These are phyloP conservation scores for Istiophorus platypterus DNA, from an alignment of 2,113 vertebrate species.

Conservation along the genomic window DNA sequence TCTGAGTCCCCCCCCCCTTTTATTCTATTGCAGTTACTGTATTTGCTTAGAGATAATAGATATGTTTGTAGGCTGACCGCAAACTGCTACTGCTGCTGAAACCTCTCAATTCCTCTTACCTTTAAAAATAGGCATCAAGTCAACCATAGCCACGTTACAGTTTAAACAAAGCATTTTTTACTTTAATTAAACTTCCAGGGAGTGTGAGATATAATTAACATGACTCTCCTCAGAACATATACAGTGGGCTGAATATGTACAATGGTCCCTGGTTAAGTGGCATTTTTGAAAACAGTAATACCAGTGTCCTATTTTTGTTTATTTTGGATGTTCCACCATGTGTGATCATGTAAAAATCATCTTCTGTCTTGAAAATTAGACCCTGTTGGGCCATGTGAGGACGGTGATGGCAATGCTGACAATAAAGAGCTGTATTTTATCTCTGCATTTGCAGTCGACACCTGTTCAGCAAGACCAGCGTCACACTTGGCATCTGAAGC, in stretches of 20 bases:
- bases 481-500: constrained; percentile 17
- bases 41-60: constrained; percentile 32
- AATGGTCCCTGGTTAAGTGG: constrained; percentile 43
- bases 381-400: constrained; percentile 10
- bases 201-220: constrained; percentile 42
- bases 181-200: constrained; percentile 56
- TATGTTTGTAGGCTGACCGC: background rate
- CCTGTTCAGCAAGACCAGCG: constrained; percentile 20
- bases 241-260: too few relatives aligned
- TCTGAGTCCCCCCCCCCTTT: constrained; percentile 47
- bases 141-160: background rate
- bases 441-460: constrained; percentile 22
- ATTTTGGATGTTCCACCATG: background rate
- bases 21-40: constrained; percentile 42
- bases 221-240: constrained; percentile 35
- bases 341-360: constrained; percentile 18
- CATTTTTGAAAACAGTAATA: constrained; percentile 7
- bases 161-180: constrained; percentile 42
- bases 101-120: background rate
- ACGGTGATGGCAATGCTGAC: constrained; percentile 3
- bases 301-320: background rate
- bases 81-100: background rate
- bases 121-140: background rate
- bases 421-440: constrained; percentile 32
- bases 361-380: constrained; percentile 15